Base-by-base conservation (phyloP, 2,113 vertebrate species). In the Canis aureus region DNA sequence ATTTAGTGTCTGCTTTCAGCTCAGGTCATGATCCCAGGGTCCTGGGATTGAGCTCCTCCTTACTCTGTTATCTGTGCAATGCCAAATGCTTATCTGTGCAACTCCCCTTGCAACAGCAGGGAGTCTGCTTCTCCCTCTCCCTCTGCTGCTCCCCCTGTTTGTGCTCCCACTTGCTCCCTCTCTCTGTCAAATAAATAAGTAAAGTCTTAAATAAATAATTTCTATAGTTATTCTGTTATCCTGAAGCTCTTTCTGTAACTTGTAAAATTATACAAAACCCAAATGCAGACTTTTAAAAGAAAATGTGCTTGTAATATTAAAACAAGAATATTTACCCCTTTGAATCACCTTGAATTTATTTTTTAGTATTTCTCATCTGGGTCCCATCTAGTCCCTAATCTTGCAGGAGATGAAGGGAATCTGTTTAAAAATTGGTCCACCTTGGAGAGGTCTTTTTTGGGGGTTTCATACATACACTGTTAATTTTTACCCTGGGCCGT, bases 201-300 rank as follows among this genome's bases (percentile, higher is more conserved):
- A 43, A 43, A 43, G 43, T 43, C 43, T 43, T 43, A 43, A 43
- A 43, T 43, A 69, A 81, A 25, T 90, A 76, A 57, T 29, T 92
- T 92, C 80, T 76, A 51, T 59, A 49, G 23, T 66, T 74, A 29
- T 43, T 53, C 86, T 89, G 89, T 84, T 57, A 83, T 69, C 29
- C 20, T 91, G 55, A 88, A 89, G 27, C 80, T 90, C 43, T 95
- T 94, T 90, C 62, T 95, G 17, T 57, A 85, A 55, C 32, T 88
- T 92, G 9, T 27, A 71, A 71, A 87, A 62, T 81, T 66, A 43
- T 74, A 0, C 53, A 80, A 78, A 57, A 22, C 22, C 43, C 69
- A 79, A 82, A 91, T 22, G 20, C 83, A 83, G 32, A 59, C 84
- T 86, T 89, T 11, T 43, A 10, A 69, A 76, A 80, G 59, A 62